phyloP scores from a whole-genome alignment of 2,797 vertebrate genomes.

The Gadopsis bispinosus region DNA sequence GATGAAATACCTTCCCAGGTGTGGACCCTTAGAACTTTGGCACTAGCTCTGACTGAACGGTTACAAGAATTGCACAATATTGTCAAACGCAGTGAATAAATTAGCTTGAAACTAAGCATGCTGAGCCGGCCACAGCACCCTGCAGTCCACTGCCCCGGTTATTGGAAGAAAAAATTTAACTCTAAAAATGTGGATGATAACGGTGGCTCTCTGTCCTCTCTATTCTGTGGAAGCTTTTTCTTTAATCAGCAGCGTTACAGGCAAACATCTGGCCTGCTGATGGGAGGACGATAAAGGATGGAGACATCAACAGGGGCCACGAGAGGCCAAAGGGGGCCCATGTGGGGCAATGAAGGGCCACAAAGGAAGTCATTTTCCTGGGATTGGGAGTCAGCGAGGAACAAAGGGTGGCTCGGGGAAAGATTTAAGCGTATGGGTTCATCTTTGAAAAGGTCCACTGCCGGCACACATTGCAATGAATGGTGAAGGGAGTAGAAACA shows the following conservation, averaged over 20 bases:
- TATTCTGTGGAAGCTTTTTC: conserved; percentile 51
- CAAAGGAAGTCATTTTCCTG: conserved; percentile 41
- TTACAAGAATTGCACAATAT: conserved; percentile 12
- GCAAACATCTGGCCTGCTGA: conserved; percentile 72
- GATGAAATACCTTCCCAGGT: conserved; percentile 31
- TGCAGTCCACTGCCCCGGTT: conserved; percentile 2
- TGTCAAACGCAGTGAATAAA: conserved; percentile 18
- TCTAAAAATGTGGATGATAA: conserved; percentile 21
- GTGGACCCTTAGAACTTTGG: conserved; percentile 21
- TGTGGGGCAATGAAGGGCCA: conserved; percentile 55
- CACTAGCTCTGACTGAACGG: conserved; percentile 2
- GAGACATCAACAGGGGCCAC: conserved; percentile 75
- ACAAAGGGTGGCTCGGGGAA: conserved; percentile 51
- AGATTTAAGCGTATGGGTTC: conserved; percentile 18
- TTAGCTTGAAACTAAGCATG: conserved; percentile 7
- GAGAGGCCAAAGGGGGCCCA: conserved; percentile 67
- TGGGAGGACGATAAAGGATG: conserved; percentile 69
- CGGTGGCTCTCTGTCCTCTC: conserved; percentile 18
- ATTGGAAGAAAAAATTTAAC: not conserved
- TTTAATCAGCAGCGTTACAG: conserved; percentile 61
- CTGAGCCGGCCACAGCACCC: not conserved
- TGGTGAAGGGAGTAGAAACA: conserved; percentile 7
- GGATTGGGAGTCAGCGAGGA: conserved; percentile 46
- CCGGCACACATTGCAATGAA: conserved; percentile 3
- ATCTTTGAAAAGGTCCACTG: conserved; percentile 18